Conservation (phyloP, 2,113 vertebrate genomes). For the Sapajus apella region DNA sequence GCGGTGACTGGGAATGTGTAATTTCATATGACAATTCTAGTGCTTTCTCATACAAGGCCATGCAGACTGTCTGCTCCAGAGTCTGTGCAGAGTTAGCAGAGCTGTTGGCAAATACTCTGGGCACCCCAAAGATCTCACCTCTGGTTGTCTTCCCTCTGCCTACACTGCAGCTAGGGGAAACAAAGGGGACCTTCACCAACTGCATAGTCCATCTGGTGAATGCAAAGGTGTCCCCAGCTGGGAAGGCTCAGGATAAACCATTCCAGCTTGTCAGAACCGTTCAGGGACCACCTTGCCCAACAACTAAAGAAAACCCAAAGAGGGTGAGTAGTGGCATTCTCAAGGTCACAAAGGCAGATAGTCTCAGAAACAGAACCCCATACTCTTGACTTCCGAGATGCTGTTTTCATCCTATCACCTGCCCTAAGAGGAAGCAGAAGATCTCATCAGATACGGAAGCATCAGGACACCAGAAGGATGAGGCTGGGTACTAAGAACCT, state of each 20-base stretch:
- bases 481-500: background rate
- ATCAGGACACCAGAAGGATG: no score
- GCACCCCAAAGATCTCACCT: background rate
- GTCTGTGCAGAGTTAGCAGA: background rate
- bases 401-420: background rate
- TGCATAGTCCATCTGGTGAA: background rate
- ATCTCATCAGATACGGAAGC: background rate
- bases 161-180: background rate
- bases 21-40: conserved; percentile 8
- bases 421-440: background rate
- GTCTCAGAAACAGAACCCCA: background rate
- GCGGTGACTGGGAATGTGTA: background rate
- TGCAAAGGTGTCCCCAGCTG: no score
- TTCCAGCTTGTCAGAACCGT: no score
- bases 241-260: background rate
- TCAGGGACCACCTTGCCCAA: background rate
- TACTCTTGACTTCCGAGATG: background rate
- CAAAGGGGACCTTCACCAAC: no score
- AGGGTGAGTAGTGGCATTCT: background rate
- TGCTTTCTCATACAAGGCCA: background rate
- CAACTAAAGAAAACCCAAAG: background rate
- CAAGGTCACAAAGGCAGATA: background rate
- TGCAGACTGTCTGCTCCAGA: background rate
- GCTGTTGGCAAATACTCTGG: background rate
- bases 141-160: background rate